Percentiles rank a stretch among this genome's conserved stretches.
phyloP scores from a whole-genome alignment of 2,888 invertebrate genomes.

The Cecidostiba fungosa region DNA sequence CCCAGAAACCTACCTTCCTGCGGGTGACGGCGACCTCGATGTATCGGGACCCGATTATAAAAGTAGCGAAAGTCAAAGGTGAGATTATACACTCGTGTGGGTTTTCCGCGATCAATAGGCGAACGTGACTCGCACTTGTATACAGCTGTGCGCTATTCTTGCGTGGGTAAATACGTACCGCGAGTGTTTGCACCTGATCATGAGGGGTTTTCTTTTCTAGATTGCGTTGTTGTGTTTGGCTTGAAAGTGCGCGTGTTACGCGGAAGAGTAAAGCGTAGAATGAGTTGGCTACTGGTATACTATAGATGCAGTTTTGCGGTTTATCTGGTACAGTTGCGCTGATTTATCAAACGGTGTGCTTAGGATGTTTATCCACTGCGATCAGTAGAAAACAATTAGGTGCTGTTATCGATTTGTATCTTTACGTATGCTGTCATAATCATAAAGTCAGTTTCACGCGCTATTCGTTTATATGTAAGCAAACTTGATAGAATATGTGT shows the following conservation, averaged over 20 bases:
- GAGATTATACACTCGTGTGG: constrained; percentile 25
- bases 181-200: neutral
- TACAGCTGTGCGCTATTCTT: neutral
- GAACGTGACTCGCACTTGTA: neutral
- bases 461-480: no score
- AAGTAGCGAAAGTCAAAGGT: constrained; percentile 58
- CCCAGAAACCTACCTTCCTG: constrained; percentile 59
- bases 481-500: no score
- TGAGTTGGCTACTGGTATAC: neutral
- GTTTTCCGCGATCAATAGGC: neutral
- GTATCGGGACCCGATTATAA: constrained; percentile 16
- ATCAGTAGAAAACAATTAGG: no score
- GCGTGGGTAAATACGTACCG: neutral
- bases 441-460: no score
- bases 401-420: no score
- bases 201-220: neutral
- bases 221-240: neutral
- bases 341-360: no score
- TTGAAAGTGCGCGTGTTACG: neutral
- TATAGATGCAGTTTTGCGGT: neutral
- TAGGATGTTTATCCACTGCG: no score
- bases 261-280: neutral
- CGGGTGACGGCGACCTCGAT: constrained; percentile 6
- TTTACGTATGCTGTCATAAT: no score
- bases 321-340: neutral